phyloP scores from a whole-genome alignment of 2,797 vertebrate species.

The Leptodactylus fallax region DNA sequence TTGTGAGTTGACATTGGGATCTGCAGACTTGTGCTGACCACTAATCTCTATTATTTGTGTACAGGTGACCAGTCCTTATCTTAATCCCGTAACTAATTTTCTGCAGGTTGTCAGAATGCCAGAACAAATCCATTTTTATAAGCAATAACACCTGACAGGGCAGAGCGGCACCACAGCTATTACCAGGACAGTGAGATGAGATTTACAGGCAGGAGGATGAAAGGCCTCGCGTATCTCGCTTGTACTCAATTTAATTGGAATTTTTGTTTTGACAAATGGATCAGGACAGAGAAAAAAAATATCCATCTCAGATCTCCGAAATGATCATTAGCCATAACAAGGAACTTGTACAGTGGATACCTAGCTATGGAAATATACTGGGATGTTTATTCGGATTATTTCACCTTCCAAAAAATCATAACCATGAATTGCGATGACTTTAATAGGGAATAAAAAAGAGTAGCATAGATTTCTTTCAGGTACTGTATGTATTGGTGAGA shows the following conservation, averaged over 20 bases:
- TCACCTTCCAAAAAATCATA: too few species aligned
- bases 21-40: not conserved
- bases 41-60: not conserved
- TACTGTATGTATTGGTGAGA: too few species aligned
- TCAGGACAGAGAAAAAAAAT: not conserved
- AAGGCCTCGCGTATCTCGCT: not conserved
- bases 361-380: too few species aligned
- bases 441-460: too few species aligned
- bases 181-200: not conserved
- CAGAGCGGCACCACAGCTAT: not conserved
- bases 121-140: conserved; percentile 21
- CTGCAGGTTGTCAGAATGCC: not conserved
- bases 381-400: too few species aligned
- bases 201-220: not conserved
- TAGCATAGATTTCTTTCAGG: too few species aligned
- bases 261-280: conserved; percentile 15
- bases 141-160: conserved; percentile 28
- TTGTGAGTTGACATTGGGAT: not conserved
- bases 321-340: not conserved
- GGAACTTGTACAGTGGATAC: too few species aligned
- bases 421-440: too few species aligned
- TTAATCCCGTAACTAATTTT: not conserved
- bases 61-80: not conserved
- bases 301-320: not conserved
- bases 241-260: not conserved